These are phyloP conservation scores for Byasa hedistus DNA, from an alignment of 2,888 invertebrate species.

Conservation along the genomic window DNA sequence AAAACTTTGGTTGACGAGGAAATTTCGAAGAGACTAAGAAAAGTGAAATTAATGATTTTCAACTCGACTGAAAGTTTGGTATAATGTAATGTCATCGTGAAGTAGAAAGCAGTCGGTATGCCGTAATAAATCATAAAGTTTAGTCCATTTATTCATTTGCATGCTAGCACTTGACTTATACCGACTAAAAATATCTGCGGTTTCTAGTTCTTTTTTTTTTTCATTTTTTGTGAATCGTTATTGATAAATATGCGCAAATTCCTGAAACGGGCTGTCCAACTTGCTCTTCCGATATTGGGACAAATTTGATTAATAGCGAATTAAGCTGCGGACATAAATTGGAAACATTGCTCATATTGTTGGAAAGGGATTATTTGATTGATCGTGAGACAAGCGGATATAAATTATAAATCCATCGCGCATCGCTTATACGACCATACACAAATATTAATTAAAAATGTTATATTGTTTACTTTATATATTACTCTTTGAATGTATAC, in stretches of 20 bases:
- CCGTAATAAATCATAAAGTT: slow-evolving; percentile 22
- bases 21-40: slow-evolving; percentile 5
- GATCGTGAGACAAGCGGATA: slow-evolving; percentile 14
- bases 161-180: not conserved
- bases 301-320: slow-evolving; percentile 26
- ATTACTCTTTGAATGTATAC: too few relatives aligned
- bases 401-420: slow-evolving; percentile 15
- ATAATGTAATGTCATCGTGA: slow-evolving; percentile 13
- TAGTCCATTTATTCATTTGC: slow-evolving; percentile 14
- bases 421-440: not conserved
- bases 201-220: too few relatives aligned
- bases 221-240: too few relatives aligned
- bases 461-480: not conserved
- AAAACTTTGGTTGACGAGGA: not conserved
- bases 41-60: slow-evolving; percentile 24
- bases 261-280: slow-evolving; percentile 12
- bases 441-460: not conserved
- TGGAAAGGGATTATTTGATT: slow-evolving; percentile 20
- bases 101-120: slow-evolving; percentile 3
- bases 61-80: slow-evolving; percentile 13
- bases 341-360: slow-evolving; percentile 26
- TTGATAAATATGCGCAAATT: not conserved
- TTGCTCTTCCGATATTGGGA: slow-evolving; percentile 23
- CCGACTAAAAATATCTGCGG: not conserved
- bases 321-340: slow-evolving; percentile 27